Evolutionary conservation across 2,797 vertebrate genomes (phyloP), one percentile per base, ranked within the genome.

Genomic region (Onychomys leucogaster): DNA sequence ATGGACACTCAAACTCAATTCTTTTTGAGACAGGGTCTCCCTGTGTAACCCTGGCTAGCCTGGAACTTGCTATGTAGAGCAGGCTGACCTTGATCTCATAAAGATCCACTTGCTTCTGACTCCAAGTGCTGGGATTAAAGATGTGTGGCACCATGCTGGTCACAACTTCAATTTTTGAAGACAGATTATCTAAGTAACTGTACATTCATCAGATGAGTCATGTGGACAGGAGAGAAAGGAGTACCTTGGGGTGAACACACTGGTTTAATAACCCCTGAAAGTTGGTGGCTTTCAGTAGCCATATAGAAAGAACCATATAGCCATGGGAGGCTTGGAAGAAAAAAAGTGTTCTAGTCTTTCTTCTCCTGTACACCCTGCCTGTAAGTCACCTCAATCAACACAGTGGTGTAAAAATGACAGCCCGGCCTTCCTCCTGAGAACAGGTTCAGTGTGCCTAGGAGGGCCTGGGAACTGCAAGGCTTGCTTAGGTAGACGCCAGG

Each of bases 221-320:
- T 63, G 46, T 0, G 73, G 55, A 65, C 75, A 67, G 29, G 5
- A 57, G 32, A 43, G 43, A 88, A n/a, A 43, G 41, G 37, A 49
- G 37, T 23, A 27, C 21, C 89, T 25, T 16, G 4, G 41, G 57
- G 32, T 41, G 52, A 76, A 94, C 5, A 46, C 5, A 14, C 8
- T 10, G 37, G 5, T 49, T 63, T 21, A 49, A 4, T 46, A 61
- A 71, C 25, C 61, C 37, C 65, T 88, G 27, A 73, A 82, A 0
- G 8, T 0, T 57, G 41, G 13, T 16, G 69, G 69, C 59, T 59
- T n/a, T 82, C 41, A 71, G 29, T 4, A 81, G 71, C 4, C 49
- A 65, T 0, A 0, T 1, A 49, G 0, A 83, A 21, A 12, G 65
- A 76, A 69, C 21, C 8, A n/a, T 0, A 12, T 6, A 37, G 14